Percentiles rank a stretch among this genome's conserved stretches.
Conservation (phyloP, 2,113 vertebrate species). For the Proteles cristata region DNA sequence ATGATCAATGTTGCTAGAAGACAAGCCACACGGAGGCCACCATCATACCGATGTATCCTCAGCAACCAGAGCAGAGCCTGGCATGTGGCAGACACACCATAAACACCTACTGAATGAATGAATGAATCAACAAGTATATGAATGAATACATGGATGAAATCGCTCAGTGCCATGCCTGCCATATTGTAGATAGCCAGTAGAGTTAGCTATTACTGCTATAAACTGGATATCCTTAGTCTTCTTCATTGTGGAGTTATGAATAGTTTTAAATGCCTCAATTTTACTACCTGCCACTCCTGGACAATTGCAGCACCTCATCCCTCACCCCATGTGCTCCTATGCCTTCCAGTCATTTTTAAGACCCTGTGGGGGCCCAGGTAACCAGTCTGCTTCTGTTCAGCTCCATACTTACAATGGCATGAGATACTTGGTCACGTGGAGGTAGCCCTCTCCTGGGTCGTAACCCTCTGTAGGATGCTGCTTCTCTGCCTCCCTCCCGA, state of each 20-base stretch:
- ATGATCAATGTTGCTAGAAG: not conserved
- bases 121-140: not conserved
- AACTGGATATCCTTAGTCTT: not conserved
- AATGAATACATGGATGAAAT: not conserved
- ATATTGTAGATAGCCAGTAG: not conserved
- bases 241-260: not conserved
- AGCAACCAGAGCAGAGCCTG: not conserved
- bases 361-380: not conserved
- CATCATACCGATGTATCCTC: not conserved
- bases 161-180: not conserved
- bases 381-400: not conserved
- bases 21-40: not conserved
- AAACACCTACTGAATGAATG: not conserved
- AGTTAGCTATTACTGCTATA: not conserved
- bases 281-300: not conserved
- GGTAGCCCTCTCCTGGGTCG: not conserved
- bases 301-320: not conserved
- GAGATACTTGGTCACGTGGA: not conserved
- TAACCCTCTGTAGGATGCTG: not conserved
- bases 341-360: not conserved
- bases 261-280: not conserved
- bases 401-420: not conserved
- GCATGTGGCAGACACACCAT: not conserved
- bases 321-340: too few species aligned
- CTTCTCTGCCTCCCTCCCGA: not conserved